Conservation (phyloP, 23 tunicate genomes). For the Botrylloides violaceus region DNA sequence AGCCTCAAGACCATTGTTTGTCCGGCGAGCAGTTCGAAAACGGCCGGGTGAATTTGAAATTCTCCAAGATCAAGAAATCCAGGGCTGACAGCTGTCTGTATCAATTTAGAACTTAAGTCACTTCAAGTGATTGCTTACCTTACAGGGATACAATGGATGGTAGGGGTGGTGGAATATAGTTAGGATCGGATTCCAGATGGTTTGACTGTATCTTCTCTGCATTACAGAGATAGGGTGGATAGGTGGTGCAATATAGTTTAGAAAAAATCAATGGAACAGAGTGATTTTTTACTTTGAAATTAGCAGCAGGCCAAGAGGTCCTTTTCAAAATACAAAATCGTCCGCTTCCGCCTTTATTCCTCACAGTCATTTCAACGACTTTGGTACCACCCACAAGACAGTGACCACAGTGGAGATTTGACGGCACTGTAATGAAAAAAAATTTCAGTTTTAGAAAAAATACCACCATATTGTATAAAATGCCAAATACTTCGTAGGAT, state of each 20-base stretch:
- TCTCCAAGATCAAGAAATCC: constrained; percentile 65
- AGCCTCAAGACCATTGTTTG: constrained; percentile 36
- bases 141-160: too few species aligned
- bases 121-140: too few species aligned
- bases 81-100: constrained; percentile 79
- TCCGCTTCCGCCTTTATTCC: constrained; percentile 84
- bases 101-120: too few species aligned
- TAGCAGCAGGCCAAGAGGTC: constrained; percentile 89
- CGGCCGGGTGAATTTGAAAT: constrained; percentile 81
- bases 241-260: too few species aligned
- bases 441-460: constrained; percentile 9
- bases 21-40: constrained; percentile 72
- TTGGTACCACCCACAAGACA: constrained; percentile 81
- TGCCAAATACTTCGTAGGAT: too few species aligned
- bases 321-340: constrained; percentile 73
- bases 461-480: too few species aligned
- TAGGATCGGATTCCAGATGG: too few species aligned
- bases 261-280: too few species aligned
- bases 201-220: too few species aligned
- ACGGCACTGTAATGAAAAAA: constrained; percentile 40
- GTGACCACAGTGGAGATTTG: constrained; percentile 45
- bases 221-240: too few species aligned
- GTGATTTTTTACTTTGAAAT: constrained; percentile 71
- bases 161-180: too few species aligned
- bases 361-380: constrained; percentile 33